Base-by-base conservation (phyloP, 2,888 invertebrate species). In the Trisateles emortualis region DNA sequence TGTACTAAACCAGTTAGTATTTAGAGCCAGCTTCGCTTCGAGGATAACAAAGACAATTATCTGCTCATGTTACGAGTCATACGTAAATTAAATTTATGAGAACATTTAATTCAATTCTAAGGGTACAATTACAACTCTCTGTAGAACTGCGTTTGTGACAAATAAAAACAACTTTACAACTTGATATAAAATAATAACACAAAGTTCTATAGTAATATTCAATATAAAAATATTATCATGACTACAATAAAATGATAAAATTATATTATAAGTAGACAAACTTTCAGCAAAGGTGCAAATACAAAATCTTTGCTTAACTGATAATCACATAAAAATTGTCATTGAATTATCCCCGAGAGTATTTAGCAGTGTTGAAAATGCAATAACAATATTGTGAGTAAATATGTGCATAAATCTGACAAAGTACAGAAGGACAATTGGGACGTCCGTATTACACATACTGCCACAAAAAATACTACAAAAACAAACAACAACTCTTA, bases 1-100 rank as follows among this genome's bases (percentile, higher is more conserved):
- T 30, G 30, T 32, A 50, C n/a, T 30, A 52, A 63, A 76, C 74
- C 64, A 53, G 59, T 68, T 44, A 52, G 32, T 57, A 55, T 67
- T 56, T 60, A 74, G 59, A 67, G 64, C 55, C 51, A 64, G 66
- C 68, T 61, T 61, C 60, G 69, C 64, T 65, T 72, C 69, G 74
- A 78, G 76, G 68, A 79, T 76, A 81, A 81, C 81, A 80, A 80
- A 78, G 76, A 68, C 81, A 76, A 81, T 26, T 80, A 80, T 71
- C 9, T 68, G 75, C 69, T 76, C 69, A 72, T 60, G 68, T 59
- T 68, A 71, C 74, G 63, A 74, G 68, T 68, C 69, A 64, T 74
- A 75, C 61, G 54, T 60, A 50, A 52, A 60, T 45, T 52, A 41
- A 47, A 32, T 43, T 16, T 43, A 52, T 32, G 5, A 30, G 38